Percentiles rank a stretch among this genome's conserved stretches.
Conservation (phyloP, 2,888 invertebrate genomes). For the Chrysolina americana region DNA sequence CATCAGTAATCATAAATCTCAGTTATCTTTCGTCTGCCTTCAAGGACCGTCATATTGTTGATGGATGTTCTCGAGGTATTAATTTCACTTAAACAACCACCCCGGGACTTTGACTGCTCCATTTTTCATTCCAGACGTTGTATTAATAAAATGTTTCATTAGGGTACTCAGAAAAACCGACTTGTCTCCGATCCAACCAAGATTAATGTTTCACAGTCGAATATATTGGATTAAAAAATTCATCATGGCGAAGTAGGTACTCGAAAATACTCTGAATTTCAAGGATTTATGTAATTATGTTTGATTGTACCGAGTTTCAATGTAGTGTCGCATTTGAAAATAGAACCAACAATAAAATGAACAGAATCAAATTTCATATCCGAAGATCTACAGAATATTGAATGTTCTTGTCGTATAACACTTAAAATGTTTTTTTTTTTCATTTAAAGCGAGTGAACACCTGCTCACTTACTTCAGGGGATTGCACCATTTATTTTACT, state of each 20-base stretch:
- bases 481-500: too few relatives aligned
- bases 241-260: constrained; percentile 32
- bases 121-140: constrained; percentile 36
- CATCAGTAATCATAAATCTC: background rate
- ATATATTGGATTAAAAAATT: constrained; percentile 36
- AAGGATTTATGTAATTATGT: too few relatives aligned
- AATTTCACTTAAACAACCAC: constrained; percentile 19
- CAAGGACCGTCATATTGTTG: background rate
- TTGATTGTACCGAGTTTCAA: too few relatives aligned
- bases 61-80: constrained; percentile 9
- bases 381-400: too few relatives aligned
- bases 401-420: too few relatives aligned
- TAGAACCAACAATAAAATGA: too few relatives aligned
- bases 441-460: too few relatives aligned
- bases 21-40: background rate
- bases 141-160: constrained; percentile 40
- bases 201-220: constrained; percentile 36
- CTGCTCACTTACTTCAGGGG: too few relatives aligned
- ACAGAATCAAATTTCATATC: too few relatives aligned
- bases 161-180: constrained; percentile 37
- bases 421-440: too few relatives aligned
- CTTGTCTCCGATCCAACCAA: constrained; percentile 34
- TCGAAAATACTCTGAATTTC: background rate
- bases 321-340: too few relatives aligned
- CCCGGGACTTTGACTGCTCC: constrained; percentile 7